Percentiles rank a stretch among this genome's conserved stretches.
Conservation (phyloP, 2,113 vertebrate species). For the Athene cunicularia region DNA sequence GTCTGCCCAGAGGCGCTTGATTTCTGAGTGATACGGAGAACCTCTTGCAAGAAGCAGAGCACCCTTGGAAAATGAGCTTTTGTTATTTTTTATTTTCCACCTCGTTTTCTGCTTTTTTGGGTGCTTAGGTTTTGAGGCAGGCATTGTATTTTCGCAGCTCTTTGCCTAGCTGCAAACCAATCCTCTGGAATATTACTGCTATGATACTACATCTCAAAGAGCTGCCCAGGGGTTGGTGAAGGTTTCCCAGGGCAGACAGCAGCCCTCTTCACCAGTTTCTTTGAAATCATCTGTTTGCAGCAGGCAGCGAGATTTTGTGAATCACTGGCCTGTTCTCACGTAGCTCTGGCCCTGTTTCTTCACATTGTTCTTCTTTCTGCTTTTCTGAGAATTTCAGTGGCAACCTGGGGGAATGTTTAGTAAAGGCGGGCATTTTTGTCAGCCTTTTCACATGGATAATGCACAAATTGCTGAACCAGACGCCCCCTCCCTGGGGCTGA, state of each 20-base stretch:
- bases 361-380: neutral
- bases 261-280: neutral
- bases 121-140: neutral
- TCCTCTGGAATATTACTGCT: neutral
- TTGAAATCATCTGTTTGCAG: neutral
- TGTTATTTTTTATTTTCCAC: neutral
- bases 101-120: neutral
- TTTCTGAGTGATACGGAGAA: neutral
- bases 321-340: neutral
- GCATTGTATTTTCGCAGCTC: neutral
- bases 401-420: neutral
- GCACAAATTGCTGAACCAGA: neutral
- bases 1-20: neutral
- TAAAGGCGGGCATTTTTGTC: neutral
- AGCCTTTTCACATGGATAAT: neutral
- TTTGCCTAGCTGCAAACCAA: neutral
- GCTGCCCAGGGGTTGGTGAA: neutral
- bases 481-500: neutral
- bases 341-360: neutral
- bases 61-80: neutral
- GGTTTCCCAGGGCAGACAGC: neutral
- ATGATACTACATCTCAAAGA: neutral
- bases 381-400: neutral
- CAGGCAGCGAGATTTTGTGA: neutral
- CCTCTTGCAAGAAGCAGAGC: neutral